Conservation (phyloP, 2,797 vertebrate species). For the Myotis planiceps region DNA sequence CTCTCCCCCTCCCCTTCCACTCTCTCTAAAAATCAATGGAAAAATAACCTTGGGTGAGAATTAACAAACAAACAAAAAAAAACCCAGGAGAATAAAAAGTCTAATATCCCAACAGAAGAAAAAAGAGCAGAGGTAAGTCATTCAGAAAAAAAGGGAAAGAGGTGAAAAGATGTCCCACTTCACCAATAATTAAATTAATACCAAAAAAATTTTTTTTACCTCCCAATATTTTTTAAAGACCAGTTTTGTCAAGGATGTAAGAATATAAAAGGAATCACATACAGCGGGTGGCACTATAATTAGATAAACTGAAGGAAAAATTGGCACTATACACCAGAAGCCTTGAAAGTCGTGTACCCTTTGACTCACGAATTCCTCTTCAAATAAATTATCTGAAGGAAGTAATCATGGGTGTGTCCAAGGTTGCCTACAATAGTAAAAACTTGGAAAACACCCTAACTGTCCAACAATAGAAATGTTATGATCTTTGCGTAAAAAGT, state of each 20-base stretch:
- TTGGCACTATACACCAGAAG: constrained; percentile 29
- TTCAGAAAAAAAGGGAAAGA: neutral
- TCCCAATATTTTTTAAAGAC: constrained; percentile 6
- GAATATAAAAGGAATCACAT: constrained; percentile 10
- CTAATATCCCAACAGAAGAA: neutral
- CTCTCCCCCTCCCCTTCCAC: too few relatives aligned
- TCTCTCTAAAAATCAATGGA: too few relatives aligned
- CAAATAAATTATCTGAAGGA: constrained; percentile 58
- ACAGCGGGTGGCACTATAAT: constrained; percentile 41
- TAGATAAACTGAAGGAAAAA: constrained; percentile 25
- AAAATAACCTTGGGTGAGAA: too few relatives aligned
- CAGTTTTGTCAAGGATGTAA: constrained; percentile 34
- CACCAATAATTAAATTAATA: constrained; percentile 18
- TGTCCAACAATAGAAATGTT: constrained; percentile 15
- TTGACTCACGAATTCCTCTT: constrained; percentile 54
- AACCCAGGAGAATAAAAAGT: neutral
- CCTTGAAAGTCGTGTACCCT: constrained; percentile 12
- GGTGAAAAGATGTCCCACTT: neutral
- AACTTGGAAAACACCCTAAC: neutral
- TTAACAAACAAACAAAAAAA: too few relatives aligned
- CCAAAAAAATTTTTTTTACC: neutral
- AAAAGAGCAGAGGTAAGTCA: neutral
- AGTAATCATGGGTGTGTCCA: constrained; percentile 61
- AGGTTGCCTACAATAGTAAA: constrained; percentile 32
- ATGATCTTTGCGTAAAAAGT: constrained; percentile 9